Evolutionary conservation across 2,113 vertebrate genomes (phyloP).

Genomic region (Carlito syrichta): DNA sequence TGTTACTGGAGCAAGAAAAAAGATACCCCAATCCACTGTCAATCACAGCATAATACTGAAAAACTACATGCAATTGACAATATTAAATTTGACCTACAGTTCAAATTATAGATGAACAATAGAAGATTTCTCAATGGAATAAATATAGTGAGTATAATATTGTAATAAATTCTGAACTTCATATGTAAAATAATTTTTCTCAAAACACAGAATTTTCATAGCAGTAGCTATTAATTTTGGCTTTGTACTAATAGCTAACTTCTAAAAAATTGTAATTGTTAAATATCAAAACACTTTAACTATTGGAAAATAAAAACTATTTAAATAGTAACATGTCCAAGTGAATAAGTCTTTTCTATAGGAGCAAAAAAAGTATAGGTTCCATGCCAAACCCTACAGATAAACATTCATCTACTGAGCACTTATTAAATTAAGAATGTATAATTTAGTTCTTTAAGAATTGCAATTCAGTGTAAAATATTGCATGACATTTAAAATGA

Average conservation of each 20-base stretch:
- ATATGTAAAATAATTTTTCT: not conserved
- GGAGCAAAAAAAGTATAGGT: not conserved
- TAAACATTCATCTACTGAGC: not conserved
- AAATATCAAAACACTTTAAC: not conserved
- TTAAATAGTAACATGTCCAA: not conserved
- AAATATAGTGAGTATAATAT: not conserved
- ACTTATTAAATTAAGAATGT: not conserved
- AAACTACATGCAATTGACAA: not conserved
- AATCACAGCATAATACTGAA: not conserved
- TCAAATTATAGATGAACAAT: not conserved
- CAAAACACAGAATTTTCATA: not conserved
- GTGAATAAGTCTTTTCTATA: not conserved
- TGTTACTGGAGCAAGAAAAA: not conserved
- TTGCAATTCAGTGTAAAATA: not conserved
- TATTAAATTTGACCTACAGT: not conserved
- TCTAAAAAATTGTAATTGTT: not conserved
- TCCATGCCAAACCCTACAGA: not conserved
- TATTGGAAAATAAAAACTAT: not conserved
- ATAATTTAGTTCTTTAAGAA: not conserved
- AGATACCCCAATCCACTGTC: not conserved
- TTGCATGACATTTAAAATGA: not conserved
- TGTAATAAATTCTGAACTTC: not conserved
- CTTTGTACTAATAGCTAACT: not conserved
- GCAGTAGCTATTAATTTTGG: not conserved
- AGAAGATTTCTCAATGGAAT: not conserved